Evolutionary conservation across 2,797 vertebrate genomes (phyloP).

Genomic region (Lepilemur ruficaudatus): DNA sequence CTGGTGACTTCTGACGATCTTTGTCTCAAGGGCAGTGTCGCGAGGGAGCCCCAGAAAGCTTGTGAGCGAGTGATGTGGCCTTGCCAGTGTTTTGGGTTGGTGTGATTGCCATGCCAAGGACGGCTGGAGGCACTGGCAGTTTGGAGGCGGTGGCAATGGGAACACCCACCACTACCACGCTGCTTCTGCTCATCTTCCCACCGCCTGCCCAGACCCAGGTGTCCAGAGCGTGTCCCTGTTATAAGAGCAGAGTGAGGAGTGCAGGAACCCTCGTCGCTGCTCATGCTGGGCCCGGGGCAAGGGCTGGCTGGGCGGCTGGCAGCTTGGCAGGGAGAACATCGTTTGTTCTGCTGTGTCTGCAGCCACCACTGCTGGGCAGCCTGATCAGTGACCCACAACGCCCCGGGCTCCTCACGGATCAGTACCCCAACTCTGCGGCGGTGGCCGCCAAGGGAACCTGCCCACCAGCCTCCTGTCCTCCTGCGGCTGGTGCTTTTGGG

Average conservation of each 20-base stretch:
- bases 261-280: neutral
- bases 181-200: neutral
- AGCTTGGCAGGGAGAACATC: constrained; percentile 26
- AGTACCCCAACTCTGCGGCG: neutral
- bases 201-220: neutral
- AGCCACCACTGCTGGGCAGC: neutral
- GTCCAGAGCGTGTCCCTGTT: neutral
- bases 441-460: neutral
- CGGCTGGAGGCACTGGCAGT: neutral
- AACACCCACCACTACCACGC: neutral
- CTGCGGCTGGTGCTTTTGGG: neutral
- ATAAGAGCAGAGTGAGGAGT: neutral
- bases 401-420: neutral
- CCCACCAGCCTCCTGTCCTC: neutral
- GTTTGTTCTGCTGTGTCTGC: constrained; percentile 4
- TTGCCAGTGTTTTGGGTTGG: neutral
- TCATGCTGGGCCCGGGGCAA: constrained; percentile 18
- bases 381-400: neutral
- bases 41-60: neutral
- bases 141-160: neutral
- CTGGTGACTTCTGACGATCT: neutral
- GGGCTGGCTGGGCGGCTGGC: constrained; percentile 26
- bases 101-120: neutral
- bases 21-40: neutral
- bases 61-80: neutral